phyloP scores from a whole-genome alignment of 2,797 vertebrate genomes.

The Sebastes diaconus region DNA sequence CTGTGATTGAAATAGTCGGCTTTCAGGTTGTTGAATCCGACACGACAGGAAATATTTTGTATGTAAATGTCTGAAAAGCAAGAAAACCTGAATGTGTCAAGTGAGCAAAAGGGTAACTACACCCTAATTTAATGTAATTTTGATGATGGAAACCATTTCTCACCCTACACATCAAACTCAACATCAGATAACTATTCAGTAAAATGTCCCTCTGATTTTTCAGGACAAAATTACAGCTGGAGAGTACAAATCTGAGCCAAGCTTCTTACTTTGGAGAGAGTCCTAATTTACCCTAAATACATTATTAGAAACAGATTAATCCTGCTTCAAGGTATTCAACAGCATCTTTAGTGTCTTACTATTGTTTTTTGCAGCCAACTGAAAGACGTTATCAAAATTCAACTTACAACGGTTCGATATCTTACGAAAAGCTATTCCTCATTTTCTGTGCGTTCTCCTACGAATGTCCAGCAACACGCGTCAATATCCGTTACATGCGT shows the following conservation, averaged over 20 bases:
- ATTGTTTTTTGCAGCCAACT: too few relatives aligned
- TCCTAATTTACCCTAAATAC: not conserved
- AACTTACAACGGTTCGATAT: too few relatives aligned
- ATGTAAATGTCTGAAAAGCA: not conserved
- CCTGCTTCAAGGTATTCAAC: not conserved
- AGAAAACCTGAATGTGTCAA: not conserved
- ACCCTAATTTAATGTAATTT: not conserved
- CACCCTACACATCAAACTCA: not conserved
- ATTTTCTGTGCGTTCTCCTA: too few relatives aligned
- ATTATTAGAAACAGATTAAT: not conserved
- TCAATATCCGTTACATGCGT: too few relatives aligned
- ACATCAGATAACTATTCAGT: not conserved
- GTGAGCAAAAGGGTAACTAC: not conserved
- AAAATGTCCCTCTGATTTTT: not conserved
- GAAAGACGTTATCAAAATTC: too few relatives aligned
- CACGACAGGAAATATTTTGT: not conserved
- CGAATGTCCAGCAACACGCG: too few relatives aligned
- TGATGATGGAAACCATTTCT: not conserved
- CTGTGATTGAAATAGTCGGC: not conserved
- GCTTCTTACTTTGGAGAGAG: not conserved
- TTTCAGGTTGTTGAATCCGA: not conserved
- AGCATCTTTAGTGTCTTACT: too few relatives aligned
- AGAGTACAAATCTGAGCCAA: not conserved
- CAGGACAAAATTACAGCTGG: not conserved
- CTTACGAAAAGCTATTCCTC: too few relatives aligned